phyloP scores from a whole-genome alignment of 2,113 vertebrate genomes.

The Cochlearius cochlearius region DNA sequence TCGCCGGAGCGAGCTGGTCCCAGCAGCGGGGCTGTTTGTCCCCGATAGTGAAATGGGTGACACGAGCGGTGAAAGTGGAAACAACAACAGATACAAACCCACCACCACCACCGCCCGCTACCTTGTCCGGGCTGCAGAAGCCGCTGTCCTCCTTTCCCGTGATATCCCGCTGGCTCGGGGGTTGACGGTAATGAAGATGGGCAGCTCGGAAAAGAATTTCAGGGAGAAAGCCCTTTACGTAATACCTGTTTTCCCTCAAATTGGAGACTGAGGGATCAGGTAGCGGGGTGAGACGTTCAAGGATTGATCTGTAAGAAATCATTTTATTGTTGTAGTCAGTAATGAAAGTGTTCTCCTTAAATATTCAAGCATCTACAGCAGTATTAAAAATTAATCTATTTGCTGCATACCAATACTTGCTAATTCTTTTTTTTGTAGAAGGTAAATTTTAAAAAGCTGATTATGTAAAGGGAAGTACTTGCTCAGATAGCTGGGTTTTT shows the following conservation, averaged over 20 bases:
- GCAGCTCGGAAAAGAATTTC: not conserved
- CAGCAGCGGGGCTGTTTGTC: not conserved
- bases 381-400: conserved; percentile 13
- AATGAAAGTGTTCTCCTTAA: conserved; percentile 8
- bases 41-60: not conserved
- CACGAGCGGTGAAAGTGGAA: not conserved
- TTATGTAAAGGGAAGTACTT: not conserved
- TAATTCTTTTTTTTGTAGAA: not conserved
- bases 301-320: conserved; percentile 10
- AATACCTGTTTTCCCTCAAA: conserved; percentile 43
- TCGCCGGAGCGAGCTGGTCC: not conserved
- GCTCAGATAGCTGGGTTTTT: not conserved
- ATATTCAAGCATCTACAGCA: not conserved
- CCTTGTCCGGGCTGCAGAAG: not conserved
- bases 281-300: conserved; percentile 4
- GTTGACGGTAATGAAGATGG: not conserved
- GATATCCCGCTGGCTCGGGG: not conserved
- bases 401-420: fast-evolving
- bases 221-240: conserved; percentile 14
- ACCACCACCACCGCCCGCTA: too few species aligned
- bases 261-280: not conserved
- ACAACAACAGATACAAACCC: not conserved
- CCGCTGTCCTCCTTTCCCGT: not conserved
- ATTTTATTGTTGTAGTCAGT: not conserved
- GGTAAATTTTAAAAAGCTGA: not conserved